Conservation (phyloP, 2,888 invertebrate genomes). For the Apotomis turbidana region DNA sequence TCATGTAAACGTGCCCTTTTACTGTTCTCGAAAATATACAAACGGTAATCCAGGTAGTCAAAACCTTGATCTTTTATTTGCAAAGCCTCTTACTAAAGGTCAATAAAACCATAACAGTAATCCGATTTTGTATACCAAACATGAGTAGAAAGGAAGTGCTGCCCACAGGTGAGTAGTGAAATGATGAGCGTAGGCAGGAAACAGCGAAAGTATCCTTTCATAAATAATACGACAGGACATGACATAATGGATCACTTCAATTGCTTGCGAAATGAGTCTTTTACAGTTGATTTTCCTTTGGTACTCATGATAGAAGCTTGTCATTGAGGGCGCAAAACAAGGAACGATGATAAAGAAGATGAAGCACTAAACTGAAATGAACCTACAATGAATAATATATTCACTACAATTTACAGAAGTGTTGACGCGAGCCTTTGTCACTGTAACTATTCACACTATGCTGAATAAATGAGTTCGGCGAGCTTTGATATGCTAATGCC, state of each 20-base stretch:
- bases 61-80: conserved; percentile 19
- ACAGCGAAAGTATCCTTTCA: conserved; percentile 3
- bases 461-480: conserved; percentile 40
- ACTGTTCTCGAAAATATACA: background rate
- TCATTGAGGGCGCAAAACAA: background rate
- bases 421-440: conserved; percentile 17
- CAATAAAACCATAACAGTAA: conserved; percentile 31
- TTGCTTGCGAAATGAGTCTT: conserved; percentile 6
- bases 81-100: conserved; percentile 11
- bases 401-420: background rate
- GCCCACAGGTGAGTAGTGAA: conserved; percentile 24
- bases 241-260: conserved; percentile 1
- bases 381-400: conserved; percentile 6
- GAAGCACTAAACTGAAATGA: background rate
- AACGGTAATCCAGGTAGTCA: background rate
- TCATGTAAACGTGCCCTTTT: background rate
- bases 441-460: conserved; percentile 27
- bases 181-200: conserved; percentile 8
- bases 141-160: conserved; percentile 17
- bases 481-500: conserved; percentile 46
- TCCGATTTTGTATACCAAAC: conserved; percentile 28
- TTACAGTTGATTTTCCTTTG: background rate
- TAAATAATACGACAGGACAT: conserved; percentile 15
- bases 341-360: background rate
- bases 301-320: background rate